A percentile compares a stretch with the other conserved stretches of the same genome.
phyloP scores from a whole-genome alignment of 2,888 invertebrate genomes.

The Chrysotoxum bicinctum region DNA sequence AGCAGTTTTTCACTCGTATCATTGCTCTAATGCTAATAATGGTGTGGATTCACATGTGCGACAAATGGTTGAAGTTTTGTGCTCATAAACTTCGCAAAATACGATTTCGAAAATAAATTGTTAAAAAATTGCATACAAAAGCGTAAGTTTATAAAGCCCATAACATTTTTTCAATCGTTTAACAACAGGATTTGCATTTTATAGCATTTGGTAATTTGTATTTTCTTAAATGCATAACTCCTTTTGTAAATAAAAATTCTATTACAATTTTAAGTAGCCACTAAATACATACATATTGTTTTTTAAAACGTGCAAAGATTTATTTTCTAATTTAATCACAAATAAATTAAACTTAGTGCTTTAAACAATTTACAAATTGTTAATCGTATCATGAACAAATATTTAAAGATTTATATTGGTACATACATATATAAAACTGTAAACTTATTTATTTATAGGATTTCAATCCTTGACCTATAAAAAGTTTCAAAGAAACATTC shows the following conservation, averaged over 20 bases:
- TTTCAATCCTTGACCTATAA: slow-evolving; percentile 37
- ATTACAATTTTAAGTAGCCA: background rate
- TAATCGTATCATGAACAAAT: slow-evolving; percentile 22
- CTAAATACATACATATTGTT: background rate
- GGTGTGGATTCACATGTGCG: no score
- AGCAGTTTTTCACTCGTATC: no score
- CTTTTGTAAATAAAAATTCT: background rate
- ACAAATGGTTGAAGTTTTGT: no score
- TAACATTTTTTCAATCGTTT: no score
- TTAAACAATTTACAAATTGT: slow-evolving; percentile 71
- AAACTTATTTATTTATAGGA: slow-evolving; percentile 36
- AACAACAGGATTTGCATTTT: no score
- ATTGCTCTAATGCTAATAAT: no score
- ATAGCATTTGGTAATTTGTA: no score
- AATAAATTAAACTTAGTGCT: slow-evolving; percentile 61
- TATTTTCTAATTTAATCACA: slow-evolving; percentile 12
- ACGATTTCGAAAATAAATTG: no score
- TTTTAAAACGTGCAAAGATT: background rate
- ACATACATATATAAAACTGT: background rate
- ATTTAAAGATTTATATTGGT: slow-evolving; percentile 14
- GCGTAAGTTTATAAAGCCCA: no score
- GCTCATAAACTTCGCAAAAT: no score
- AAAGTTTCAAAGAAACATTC: slow-evolving; percentile 61
- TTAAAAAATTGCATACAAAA: no score
- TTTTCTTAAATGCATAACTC: background rate